A percentile compares a stretch with the other conserved stretches of the same genome.
Conservation (phyloP, 2,113 vertebrate genomes). For the Desmodus rotundus region DNA sequence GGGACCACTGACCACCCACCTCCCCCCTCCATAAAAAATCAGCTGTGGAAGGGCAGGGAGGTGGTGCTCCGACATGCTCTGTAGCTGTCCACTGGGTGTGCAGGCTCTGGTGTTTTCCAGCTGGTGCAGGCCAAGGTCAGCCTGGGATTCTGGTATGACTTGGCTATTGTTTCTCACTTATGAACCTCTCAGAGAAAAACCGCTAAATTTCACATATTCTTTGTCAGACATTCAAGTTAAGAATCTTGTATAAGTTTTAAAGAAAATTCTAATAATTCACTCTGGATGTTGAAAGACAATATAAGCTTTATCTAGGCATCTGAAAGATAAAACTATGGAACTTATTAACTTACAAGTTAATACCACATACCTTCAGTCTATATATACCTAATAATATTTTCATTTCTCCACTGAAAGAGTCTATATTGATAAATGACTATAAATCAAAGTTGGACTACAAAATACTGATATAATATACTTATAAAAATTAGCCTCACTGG, state of each 20-base stretch:
- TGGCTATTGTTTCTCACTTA: not conserved
- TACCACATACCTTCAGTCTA: not conserved
- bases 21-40: too few relatives aligned
- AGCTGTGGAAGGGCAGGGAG: too few relatives aligned
- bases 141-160: not conserved
- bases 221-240: not conserved
- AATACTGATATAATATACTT: not conserved
- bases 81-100: too few relatives aligned
- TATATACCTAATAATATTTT: not conserved
- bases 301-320: not conserved
- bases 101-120: too few relatives aligned
- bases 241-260: not conserved
- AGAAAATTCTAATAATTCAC: not conserved
- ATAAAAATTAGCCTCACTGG: not conserved
- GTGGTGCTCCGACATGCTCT: too few relatives aligned
- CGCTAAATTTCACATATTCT: slow-evolving; percentile 18
- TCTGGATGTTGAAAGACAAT: not conserved
- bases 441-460: slow-evolving; percentile 23
- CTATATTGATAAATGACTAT: not conserved
- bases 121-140: too few relatives aligned
- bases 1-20: too few relatives aligned
- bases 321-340: not conserved
- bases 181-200: slow-evolving; percentile 13
- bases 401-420: not conserved
- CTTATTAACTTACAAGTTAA: not conserved